Evolutionary conservation across 1,140 invertebrate species (phyloP), one percentile per base, ranked within the genome.

Genomic region (Anastrepha ludens): DNA sequence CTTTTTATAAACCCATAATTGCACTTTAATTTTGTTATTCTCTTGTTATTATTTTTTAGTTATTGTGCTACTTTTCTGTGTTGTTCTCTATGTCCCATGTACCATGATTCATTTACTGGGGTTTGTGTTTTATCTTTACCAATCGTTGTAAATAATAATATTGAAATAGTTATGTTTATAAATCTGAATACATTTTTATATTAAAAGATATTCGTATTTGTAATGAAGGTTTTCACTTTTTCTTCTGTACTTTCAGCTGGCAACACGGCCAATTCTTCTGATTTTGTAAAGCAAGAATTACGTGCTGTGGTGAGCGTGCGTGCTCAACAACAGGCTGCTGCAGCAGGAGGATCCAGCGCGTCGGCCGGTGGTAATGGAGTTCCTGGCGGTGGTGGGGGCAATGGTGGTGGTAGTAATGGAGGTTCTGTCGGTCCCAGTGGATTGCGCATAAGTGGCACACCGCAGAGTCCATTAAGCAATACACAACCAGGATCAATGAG

Each of bases 201-300:
- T n/a, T 17, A 65, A 39, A 65, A 64, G 29, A 62, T 62, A 44
- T 87, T 50, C 20, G 29, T 86, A n/a, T 59, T 67, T 67, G 55
- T 86, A 64, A n/a, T 70, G 50, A 70, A n/a, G n/a, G 9, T 88
- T 65, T 88, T 60, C 15, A 60, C 60, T 50, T 60, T 59, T 39
- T 88, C 78, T 59, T 88, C 29, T 29, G 29, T 29, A 29, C 29
- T 29, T 88, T 39, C 87, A 78, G 91, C 91, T 47, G 92, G 91
- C 81, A 93, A 89, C 89, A 90, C 90, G 81, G 90, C 90, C 29
- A 89, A 90, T 86, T 96, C 96, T 60, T 96, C 96, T 9, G 97
- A 98, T 93, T 98, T 96, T 94, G 97, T 98, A 88, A 95, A 97
- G 91, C 97, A 98, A 94, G 97, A 98, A 93, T 94, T 98, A 89